Evolutionary conservation across 37 sponge, comb jelly and placozoan species (phyloP), one percentile per base, ranked within the genome.

Genomic region (Corticium candelabrum): DNA sequence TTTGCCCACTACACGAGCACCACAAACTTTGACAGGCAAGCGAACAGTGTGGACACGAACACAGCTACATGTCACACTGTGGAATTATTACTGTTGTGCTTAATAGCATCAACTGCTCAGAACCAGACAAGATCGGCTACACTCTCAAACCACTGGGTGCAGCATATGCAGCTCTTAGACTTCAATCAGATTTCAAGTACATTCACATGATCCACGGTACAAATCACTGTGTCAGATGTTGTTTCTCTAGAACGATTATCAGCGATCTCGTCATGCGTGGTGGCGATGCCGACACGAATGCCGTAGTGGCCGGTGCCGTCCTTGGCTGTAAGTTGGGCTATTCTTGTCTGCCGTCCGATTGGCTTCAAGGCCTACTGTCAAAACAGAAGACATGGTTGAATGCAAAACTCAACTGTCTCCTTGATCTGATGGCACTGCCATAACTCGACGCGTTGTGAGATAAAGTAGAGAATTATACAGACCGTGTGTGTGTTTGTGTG

Each of bases 221-320:
- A n/a, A n/a, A n/a, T n/a, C n/a, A 11, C 11, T 43, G 5, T 11
- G 56, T 43, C 11, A 43, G 11, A 43, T 11, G 56, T 15, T 70
- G 73, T 15, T n/a, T 29, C 5, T 29, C 4, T 15, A 70, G 73
- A 70, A n/a, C 73, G n/a, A 4, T 7, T 4, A 70, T 70, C 29
- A 70, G n/a, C 4, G 7, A 4, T 70, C 29, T 70, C 29, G 35
- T 15, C 73, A 70, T 70, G 73, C 29, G 5, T 4, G 73, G 73
- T 32, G 73, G 73, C 73, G 73, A 70, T 15, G 73, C 73, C n/a
- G 73, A 70, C 35, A 70, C 29, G n/a, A 70, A 70, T 32, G 73
- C 73, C 73, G 31, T 29, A 7, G 73, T 70, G 4, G 73, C 35
- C 35, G 73, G 73, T 4, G 73, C 73, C 7, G n/a, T 70, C 5